Percentiles rank a stretch among this genome's conserved stretches.
These are phyloP conservation scores for Drosophila suboccidentalis DNA, from an alignment of 2,888 invertebrate species.

Conservation along the genomic window DNA sequence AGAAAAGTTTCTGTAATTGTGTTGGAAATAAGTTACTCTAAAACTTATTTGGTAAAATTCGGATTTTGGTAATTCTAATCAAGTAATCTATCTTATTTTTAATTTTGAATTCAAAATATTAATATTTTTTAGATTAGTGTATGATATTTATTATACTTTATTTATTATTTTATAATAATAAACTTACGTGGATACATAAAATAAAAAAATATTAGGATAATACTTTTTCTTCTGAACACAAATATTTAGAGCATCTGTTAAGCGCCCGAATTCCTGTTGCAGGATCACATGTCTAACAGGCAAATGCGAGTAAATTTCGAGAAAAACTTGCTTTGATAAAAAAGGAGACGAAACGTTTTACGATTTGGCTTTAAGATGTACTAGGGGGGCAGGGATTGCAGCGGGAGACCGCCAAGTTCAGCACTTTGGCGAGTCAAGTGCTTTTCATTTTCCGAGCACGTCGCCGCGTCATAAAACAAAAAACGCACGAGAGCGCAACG, in stretches of 20 bases:
- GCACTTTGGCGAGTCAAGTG: slow-evolving; percentile 79
- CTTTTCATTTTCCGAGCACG: slow-evolving; percentile 81
- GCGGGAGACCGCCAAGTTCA: slow-evolving; percentile 70
- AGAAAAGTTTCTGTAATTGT: too few relatives aligned
- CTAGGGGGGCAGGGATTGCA: slow-evolving; percentile 3
- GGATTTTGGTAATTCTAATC: too few relatives aligned
- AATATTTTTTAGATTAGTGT: too few relatives aligned
- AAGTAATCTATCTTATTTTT: too few relatives aligned
- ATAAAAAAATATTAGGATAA: too few relatives aligned
- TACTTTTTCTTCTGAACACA: neutral
- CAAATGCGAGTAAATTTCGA: slow-evolving; percentile 23
- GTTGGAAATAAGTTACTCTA: too few relatives aligned
- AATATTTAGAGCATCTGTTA: slow-evolving; percentile 34
- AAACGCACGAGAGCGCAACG: slow-evolving; percentile 70
- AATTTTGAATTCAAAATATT: too few relatives aligned
- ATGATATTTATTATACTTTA: too few relatives aligned
- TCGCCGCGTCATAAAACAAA: slow-evolving; percentile 79
- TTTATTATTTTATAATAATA: too few relatives aligned
- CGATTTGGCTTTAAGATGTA: slow-evolving; percentile 59
- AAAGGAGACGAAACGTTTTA: slow-evolving; percentile 69
- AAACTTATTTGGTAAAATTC: too few relatives aligned
- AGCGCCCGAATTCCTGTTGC: slow-evolving; percentile 12
- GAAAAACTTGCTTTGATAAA: slow-evolving; percentile 40
- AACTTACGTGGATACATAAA: neutral
- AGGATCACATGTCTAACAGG: slow-evolving; percentile 22